phyloP scores from a whole-genome alignment of 2,888 invertebrate genomes.

The Scaptomyza parva region DNA sequence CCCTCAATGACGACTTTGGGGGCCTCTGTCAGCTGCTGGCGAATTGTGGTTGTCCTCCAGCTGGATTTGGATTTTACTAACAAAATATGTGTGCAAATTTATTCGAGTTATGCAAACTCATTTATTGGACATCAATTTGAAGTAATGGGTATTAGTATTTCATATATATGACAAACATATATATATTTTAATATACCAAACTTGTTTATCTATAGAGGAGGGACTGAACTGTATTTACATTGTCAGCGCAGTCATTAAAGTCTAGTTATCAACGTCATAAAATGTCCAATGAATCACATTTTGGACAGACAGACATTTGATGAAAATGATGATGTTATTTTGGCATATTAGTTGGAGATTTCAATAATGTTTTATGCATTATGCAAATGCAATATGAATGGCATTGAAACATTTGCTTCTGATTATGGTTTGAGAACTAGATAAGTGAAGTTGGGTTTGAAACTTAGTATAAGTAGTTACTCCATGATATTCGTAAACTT shows the following conservation, averaged over 20 bases:
- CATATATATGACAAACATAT: background rate
- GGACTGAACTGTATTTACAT: slow-evolving; percentile 21
- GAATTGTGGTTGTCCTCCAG: slow-evolving; percentile 80
- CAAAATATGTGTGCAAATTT: slow-evolving; percentile 49
- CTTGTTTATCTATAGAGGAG: slow-evolving; percentile 37
- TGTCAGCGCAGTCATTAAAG: slow-evolving; percentile 56
- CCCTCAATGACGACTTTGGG: slow-evolving; percentile 18
- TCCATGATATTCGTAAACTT: too few species aligned
- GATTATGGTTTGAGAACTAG: background rate
- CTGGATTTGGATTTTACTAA: slow-evolving; percentile 22
- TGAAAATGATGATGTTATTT: slow-evolving; percentile 23
- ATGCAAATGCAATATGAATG: background rate
- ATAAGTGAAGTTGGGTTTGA: background rate
- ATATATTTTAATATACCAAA: slow-evolving; percentile 21
- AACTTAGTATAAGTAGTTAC: too few species aligned
- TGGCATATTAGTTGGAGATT: background rate
- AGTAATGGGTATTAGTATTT: slow-evolving; percentile 64
- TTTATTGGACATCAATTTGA: slow-evolving; percentile 74
- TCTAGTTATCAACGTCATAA: slow-evolving; percentile 45
- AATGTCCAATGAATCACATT: slow-evolving; percentile 27
- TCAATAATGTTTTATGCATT: background rate
- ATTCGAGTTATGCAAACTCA: slow-evolving; percentile 72
- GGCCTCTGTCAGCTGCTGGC: slow-evolving; percentile 43
- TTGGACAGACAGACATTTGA: background rate
- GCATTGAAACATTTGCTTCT: too few species aligned